Base-by-base conservation (phyloP, 2,113 vertebrate species). In the Channa maculata region DNA sequence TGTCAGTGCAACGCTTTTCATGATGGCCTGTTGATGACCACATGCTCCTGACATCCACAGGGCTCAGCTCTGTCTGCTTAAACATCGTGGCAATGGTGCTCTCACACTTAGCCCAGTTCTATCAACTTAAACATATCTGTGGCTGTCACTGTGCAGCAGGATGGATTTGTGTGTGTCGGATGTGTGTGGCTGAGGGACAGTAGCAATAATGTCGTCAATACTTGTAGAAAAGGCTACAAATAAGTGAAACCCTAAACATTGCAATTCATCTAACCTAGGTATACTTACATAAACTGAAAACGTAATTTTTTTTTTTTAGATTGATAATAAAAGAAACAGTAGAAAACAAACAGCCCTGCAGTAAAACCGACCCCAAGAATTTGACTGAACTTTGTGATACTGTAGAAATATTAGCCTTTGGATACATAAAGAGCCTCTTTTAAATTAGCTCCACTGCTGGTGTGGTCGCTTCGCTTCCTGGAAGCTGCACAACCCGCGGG, bases 401-500 rank as follows among this genome's bases (percentile, higher is more conserved):
- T 24, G 24, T 33, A 13, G 62, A 49, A 45, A 33, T 45, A 59
- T 43, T 49, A 15, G 63, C 72, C 68, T 77, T 72, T 65, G 48
- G 63, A 58, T 46, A 65, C 43, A 65, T 54, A 38, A 77, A 61
- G 43, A 59, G 34, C 2, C 34, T 77, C 62, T 75, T 77, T 67
- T 66, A 82, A 64, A 79, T 85, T 14, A 67, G 71, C 52, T 75
- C 70, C 81, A 58, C 65, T 75, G 50, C 50, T 71, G 41, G 51
- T 48, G 9, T 2, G 52, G 60, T 50, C 1, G 5, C 44, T 71
- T 75, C 37, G 67, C 2, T 12, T 68, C 51, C 43, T 82, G 71
- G 62, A 51, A 75, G 67, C 71, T 52, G 57, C 52, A 63, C 34
- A 67, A 13, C 39, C 2, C n/a, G 0, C 52, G 58, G 64, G 43